A percentile compares a stretch with the other conserved stretches of the same genome.
These are phyloP conservation scores for Bellardia bayeri DNA, from an alignment of 2,888 invertebrate species.

Conservation along the genomic window DNA sequence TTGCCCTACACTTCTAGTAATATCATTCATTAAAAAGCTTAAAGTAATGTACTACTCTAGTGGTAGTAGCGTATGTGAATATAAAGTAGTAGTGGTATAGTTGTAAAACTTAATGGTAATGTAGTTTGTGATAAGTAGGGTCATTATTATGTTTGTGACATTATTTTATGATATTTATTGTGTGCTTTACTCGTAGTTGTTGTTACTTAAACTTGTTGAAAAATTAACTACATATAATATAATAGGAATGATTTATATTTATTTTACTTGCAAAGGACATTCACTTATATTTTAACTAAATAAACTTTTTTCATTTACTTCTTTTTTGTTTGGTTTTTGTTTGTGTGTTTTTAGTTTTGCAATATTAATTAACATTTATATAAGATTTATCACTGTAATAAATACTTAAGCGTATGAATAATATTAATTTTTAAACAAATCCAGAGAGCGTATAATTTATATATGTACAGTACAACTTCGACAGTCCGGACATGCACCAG, in stretches of 20 bases:
- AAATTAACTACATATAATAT: background rate
- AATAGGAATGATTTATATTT: conserved; percentile 23
- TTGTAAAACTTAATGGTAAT: conserved; percentile 5
- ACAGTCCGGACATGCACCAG: no score
- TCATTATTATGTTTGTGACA: conserved; percentile 36
- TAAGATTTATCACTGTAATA: background rate
- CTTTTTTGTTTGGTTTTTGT: background rate
- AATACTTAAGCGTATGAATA: background rate
- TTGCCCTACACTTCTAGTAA: background rate
- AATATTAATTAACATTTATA: background rate
- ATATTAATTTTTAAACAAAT: background rate
- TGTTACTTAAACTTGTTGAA: conserved; percentile 7
- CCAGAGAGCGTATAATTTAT: no score
- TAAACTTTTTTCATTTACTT: background rate
- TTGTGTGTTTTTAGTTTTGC: background rate
- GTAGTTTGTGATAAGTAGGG: conserved; percentile 2
- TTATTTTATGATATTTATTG: conserved; percentile 38
- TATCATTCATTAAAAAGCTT: conserved; percentile 3
- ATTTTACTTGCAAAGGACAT: background rate
- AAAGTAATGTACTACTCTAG: background rate
- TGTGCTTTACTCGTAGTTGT: background rate
- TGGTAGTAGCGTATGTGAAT: background rate
- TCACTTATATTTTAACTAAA: background rate
- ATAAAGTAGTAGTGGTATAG: background rate
- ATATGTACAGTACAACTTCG: no score